Conservation (phyloP, 2,797 vertebrate genomes). For the Sylvilagus floridanus region DNA sequence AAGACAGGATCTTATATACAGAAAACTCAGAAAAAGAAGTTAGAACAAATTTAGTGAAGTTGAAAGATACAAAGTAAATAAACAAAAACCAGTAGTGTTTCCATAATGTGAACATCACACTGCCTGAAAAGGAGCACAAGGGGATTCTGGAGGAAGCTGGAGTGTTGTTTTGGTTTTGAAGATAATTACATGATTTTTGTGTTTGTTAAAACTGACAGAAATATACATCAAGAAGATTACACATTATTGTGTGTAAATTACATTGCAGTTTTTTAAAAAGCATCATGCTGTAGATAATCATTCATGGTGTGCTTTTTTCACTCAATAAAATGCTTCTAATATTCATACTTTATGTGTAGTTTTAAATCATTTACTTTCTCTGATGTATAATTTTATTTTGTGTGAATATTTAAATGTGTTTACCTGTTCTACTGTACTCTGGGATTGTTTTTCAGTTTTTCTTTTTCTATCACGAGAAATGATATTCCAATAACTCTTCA, state of each 20-base stretch:
- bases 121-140: not conserved
- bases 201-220: not conserved
- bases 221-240: not conserved
- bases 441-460: not conserved
- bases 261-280: not conserved
- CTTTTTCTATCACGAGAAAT: not conserved
- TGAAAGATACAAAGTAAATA: too few relatives aligned
- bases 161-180: not conserved
- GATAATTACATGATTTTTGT: not conserved
- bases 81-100: too few relatives aligned
- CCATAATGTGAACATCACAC: too few relatives aligned
- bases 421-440: not conserved
- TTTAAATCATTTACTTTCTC: constrained; percentile 35
- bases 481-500: not conserved
- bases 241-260: not conserved
- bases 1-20: too few relatives aligned
- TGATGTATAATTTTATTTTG: not conserved
- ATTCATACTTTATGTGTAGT: not conserved
- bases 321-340: not conserved
- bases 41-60: too few relatives aligned
- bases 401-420: not conserved
- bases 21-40: too few relatives aligned
- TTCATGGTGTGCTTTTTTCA: not conserved
- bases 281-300: not conserved
- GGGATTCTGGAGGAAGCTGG: not conserved